Evolutionary conservation across 2,888 invertebrate species (phyloP), one percentile per base, ranked within the genome.

Genomic region (Drosophila acutilabella): DNA sequence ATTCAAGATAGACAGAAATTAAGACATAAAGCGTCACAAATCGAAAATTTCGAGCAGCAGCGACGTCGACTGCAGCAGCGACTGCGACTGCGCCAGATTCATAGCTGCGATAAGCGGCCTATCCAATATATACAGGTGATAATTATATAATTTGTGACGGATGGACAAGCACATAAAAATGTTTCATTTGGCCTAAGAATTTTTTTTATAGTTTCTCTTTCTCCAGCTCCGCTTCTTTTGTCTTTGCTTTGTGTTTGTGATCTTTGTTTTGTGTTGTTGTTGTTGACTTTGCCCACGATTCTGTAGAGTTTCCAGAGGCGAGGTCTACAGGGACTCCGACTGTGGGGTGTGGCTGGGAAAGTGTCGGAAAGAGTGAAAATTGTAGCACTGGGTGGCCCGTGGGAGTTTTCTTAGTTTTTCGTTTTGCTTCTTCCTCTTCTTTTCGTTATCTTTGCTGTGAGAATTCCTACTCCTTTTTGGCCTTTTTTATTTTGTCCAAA

Each of bases 121-220:
- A 82, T 77, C 81, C 81, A 81, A 85, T 88, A 78, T 26, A 26
- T 81, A 89, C 88, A 90, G 90, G 90, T 90, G 90, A 90, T 90
- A 90, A 90, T 90, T 89, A 90, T 86, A 85, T 90, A 90, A 90
- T 90, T 90, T 90, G 89, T 90, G 89, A 87, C 87, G 90, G 89
- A 87, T 84, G 89, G 89, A 90, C 89, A 90, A 83, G 77, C 81
- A 85, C 85, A 87, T 87, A 87, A 87, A 84, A 86, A 79, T 86
- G 81, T 83, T 86, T 74, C 83, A 86, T 74, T 71, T 74, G 77
- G 74, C 86, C 83, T 72, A 81, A 81, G 86, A 86, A 83, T 86
- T 83, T 84, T 86, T n/a, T 86, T 84, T 86, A 86, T 85, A 84
- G 87, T 73, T 70, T 75, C 68, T 64, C 51, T 74, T 64, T 64